Evolutionary conservation across 2,888 invertebrate species (phyloP).

Genomic region (Pristionchus arcanus): DNA sequence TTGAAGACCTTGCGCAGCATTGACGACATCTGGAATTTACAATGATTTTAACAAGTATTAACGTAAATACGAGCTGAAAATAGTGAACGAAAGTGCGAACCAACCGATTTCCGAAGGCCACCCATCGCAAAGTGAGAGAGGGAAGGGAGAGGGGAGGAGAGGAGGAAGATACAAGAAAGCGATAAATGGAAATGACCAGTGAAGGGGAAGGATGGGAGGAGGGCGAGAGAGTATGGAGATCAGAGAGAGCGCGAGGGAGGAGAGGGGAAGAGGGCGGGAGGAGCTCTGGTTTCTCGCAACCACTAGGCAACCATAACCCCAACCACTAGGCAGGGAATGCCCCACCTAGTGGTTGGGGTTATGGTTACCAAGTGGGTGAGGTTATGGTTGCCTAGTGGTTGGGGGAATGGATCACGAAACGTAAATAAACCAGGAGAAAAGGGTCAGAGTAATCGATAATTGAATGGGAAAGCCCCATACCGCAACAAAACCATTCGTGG

Average conservation of each 20-base stretch:
- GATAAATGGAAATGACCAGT: constrained; percentile 45
- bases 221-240: constrained; percentile 12
- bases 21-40: constrained; percentile 58
- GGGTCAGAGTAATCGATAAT: too few species aligned
- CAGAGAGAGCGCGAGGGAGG: not conserved
- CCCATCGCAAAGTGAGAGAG: constrained; percentile 50
- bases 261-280: not conserved
- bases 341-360: too few species aligned
- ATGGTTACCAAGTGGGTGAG: too few species aligned
- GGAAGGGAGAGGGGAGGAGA: not conserved
- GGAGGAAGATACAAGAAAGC: constrained; percentile 18
- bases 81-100: not conserved
- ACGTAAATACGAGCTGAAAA: not conserved
- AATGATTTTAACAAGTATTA: not conserved
- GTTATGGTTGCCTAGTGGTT: too few species aligned
- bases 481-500: too few species aligned
- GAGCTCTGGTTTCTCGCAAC: too few species aligned
- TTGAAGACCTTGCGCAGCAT: constrained; percentile 60
- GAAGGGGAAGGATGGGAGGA: constrained; percentile 29
- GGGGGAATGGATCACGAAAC: too few species aligned
- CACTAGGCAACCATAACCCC: too few species aligned
- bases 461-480: too few species aligned
- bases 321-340: too few species aligned
- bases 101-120: constrained; percentile 52
- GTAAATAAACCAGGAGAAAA: too few species aligned